Evolutionary conservation across 2,888 invertebrate species (phyloP).

Genomic region (Siphlonurus alternatus): DNA sequence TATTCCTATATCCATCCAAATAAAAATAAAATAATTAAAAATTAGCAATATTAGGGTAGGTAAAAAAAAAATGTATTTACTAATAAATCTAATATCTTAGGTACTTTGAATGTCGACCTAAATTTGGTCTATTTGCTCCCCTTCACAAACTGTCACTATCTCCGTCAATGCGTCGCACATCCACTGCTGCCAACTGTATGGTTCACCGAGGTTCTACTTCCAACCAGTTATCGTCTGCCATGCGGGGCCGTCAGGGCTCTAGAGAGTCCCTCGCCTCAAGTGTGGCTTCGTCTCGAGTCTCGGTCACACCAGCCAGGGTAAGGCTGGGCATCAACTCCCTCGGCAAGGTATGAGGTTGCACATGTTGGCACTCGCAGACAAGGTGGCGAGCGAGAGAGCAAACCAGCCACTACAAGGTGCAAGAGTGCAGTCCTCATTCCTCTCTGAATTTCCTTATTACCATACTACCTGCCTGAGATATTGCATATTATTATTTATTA

Average conservation of each 20-base stretch:
- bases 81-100: slow-evolving; percentile 32
- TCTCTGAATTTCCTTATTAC: background rate
- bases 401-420: background rate
- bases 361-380: no score
- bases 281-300: slow-evolving; percentile 35
- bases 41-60: no score
- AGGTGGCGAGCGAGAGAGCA: background rate
- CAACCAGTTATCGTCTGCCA: slow-evolving; percentile 27
- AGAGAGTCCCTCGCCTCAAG: slow-evolving; percentile 64
- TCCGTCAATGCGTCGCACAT: slow-evolving; percentile 50
- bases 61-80: no score
- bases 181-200: slow-evolving; percentile 33
- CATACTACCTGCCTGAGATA: background rate
- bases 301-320: slow-evolving; percentile 46
- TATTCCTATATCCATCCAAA: no score
- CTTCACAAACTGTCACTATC: slow-evolving; percentile 76
- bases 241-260: slow-evolving; percentile 54
- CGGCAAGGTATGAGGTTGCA: slow-evolving; percentile 19
- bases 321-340: slow-evolving; percentile 57
- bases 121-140: slow-evolving; percentile 88
- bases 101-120: slow-evolving; percentile 84
- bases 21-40: no score
- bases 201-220: slow-evolving; percentile 35
- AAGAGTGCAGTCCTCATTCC: background rate
- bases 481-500: background rate